Percentiles rank a stretch among this genome's conserved stretches.
Conservation (phyloP, 1,140 invertebrate genomes). For the Drosophila oshimai region DNA sequence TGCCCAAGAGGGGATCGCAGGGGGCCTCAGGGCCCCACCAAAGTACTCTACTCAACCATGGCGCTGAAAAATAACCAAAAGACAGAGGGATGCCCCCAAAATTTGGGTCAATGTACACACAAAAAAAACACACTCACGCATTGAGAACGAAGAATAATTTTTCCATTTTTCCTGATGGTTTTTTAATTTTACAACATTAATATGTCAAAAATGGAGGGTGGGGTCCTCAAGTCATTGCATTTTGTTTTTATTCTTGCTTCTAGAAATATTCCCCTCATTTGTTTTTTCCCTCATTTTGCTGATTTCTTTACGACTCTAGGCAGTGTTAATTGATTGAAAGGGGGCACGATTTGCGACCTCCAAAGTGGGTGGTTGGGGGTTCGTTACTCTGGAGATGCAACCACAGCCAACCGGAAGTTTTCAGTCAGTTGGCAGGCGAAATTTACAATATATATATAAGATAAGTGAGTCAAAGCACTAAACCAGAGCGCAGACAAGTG, state of each 20-base stretch:
- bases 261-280: slow-evolving; percentile 8
- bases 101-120: slow-evolving; percentile 55
- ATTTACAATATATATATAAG: slow-evolving; percentile 1
- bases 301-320: slow-evolving; percentile 30
- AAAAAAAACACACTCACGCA: slow-evolving; percentile 2
- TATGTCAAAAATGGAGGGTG: slow-evolving; percentile 21
- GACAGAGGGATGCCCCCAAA: slow-evolving; percentile 7
- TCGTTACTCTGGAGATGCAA: neutral
- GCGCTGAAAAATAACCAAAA: slow-evolving; percentile 25
- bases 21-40: no score
- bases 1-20: slow-evolving; percentile 21
- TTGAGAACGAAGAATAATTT: slow-evolving; percentile 25
- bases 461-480: slow-evolving; percentile 20
- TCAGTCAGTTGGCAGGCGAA: slow-evolving; percentile 23
- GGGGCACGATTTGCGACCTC: slow-evolving; percentile 17
- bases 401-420: slow-evolving; percentile 38
- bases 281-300: slow-evolving; percentile 15
- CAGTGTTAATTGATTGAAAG: slow-evolving; percentile 44
- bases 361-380: slow-evolving; percentile 12
- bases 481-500: slow-evolving; percentile 4
- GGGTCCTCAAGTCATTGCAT: slow-evolving; percentile 4
- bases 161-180: slow-evolving; percentile 63
- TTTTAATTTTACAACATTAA: slow-evolving; percentile 61
- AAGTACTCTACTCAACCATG: slow-evolving; percentile 27
- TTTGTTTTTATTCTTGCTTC: slow-evolving; percentile 13